phyloP scores from a whole-genome alignment of 1,140 invertebrate species.

The Ridgeia piscesae region DNA sequence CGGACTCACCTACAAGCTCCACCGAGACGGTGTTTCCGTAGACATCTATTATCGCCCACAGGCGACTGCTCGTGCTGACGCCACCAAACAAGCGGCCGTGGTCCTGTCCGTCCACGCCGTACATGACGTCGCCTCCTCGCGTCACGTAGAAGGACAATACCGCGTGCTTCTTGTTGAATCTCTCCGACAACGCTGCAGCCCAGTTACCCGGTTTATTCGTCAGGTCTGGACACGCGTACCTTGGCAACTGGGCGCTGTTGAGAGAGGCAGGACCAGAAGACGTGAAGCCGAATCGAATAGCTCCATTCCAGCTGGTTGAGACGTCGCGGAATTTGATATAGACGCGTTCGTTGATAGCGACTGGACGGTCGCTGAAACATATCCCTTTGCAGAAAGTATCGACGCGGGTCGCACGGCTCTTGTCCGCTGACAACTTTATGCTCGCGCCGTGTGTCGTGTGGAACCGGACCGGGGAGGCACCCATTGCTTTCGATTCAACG shows the following conservation, averaged over 20 bases:
- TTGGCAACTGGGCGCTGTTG: constrained; percentile 73
- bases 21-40: constrained; percentile 95
- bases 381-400: constrained; percentile 97
- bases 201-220: constrained; percentile 95
- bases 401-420: constrained; percentile 76
- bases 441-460: constrained; percentile 93
- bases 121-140: constrained; percentile 89
- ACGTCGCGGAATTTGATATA: constrained; percentile 84
- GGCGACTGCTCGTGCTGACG: constrained; percentile 78
- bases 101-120: constrained; percentile 91
- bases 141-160: too few relatives aligned
- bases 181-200: too few relatives aligned
- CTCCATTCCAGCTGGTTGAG: constrained; percentile 95
- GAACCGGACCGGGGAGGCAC: constrained; percentile 77
- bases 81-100: constrained; percentile 93
- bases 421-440: constrained; percentile 79
- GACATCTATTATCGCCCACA: constrained; percentile 92
- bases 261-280: constrained; percentile 83
- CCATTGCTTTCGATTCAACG: constrained; percentile 17
- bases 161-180: too few relatives aligned
- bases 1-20: constrained; percentile 72
- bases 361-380: constrained; percentile 88
- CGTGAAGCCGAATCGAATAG: constrained; percentile 94
- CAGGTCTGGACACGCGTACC: constrained; percentile 88
- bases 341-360: constrained; percentile 72